phyloP scores from a whole-genome alignment of 2,888 invertebrate species.

The Sipha maydis region DNA sequence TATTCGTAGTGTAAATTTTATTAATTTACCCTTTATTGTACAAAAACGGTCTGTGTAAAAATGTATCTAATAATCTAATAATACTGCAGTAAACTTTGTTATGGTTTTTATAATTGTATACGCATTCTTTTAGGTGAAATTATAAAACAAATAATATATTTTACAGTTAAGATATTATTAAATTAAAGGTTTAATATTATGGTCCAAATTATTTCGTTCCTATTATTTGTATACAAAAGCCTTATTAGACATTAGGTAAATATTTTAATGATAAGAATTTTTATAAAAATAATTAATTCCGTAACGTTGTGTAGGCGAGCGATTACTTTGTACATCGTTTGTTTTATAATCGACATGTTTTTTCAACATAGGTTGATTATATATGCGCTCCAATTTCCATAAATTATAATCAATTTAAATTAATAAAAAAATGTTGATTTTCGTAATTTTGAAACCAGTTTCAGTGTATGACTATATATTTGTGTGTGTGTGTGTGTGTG shows the following conservation, averaged over 20 bases:
- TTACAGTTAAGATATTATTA: background rate
- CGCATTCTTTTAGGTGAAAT: background rate
- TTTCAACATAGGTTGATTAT: background rate
- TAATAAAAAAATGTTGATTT: conserved; percentile 18
- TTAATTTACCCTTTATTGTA: background rate
- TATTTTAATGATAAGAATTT: conserved; percentile 21
- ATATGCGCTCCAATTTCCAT: conserved; percentile 35
- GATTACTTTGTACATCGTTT: background rate
- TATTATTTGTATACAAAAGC: background rate
- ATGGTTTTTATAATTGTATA: background rate
- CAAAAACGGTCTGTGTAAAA: background rate
- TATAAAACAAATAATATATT: background rate
- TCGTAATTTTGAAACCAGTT: conserved; percentile 44
- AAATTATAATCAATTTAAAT: conserved; percentile 30
- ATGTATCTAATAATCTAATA: background rate
- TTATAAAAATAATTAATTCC: conserved; percentile 31
- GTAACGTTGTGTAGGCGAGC: conserved; percentile 2
- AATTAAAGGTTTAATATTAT: conserved; percentile 5
- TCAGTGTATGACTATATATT: background rate
- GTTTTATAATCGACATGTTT: conserved; percentile 5
- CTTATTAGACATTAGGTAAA: conserved; percentile 1
- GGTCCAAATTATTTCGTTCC: background rate
- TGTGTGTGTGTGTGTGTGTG: too few species aligned
- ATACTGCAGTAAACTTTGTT: background rate
- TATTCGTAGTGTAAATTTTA: background rate